Conservation (phyloP, 2,113 vertebrate species). For the Bungarus multicinctus region DNA sequence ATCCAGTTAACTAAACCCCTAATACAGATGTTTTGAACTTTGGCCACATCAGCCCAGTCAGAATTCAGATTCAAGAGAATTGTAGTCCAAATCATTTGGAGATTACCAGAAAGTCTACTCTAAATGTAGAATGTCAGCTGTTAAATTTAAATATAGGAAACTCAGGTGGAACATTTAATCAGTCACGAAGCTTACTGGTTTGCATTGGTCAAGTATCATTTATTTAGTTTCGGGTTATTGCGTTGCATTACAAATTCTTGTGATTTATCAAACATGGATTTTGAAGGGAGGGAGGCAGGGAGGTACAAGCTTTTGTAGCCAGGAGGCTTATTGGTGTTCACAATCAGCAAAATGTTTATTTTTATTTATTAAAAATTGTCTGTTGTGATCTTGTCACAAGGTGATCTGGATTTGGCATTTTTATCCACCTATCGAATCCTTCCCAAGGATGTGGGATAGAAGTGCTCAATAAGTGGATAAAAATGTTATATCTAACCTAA, state of each 20-base stretch:
- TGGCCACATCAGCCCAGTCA: neutral
- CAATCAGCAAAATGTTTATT: neutral
- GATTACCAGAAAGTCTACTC: neutral
- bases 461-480: no score
- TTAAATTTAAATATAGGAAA: neutral
- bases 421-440: neutral
- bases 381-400: neutral
- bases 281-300: neutral
- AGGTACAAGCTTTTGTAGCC: neutral
- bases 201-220: neutral
- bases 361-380: neutral
- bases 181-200: neutral
- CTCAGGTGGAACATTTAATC: neutral
- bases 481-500: no score
- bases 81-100: neutral
- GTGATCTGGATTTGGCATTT: neutral
- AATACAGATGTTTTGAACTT: neutral
- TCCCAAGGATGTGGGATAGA: neutral
- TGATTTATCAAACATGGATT: neutral
- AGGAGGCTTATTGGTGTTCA: neutral
- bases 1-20: neutral
- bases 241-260: neutral
- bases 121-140: neutral
- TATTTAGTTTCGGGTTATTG: neutral
- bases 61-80: neutral